Evolutionary conservation across 2,797 vertebrate genomes (phyloP).

Genomic region (Sebastes itinus): DNA sequence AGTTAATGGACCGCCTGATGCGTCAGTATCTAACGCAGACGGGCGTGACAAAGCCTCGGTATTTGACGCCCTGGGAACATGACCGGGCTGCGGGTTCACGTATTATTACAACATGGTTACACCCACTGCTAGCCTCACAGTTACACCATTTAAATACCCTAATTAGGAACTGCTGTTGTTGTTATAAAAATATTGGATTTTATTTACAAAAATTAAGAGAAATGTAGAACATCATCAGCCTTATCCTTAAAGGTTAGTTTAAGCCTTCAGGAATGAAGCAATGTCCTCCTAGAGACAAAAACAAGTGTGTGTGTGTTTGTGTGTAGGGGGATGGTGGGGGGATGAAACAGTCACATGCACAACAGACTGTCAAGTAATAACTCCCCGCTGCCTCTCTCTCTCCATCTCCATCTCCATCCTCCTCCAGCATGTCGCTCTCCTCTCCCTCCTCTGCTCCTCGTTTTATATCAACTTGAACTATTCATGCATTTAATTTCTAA

Average conservation of each 20-base stretch:
- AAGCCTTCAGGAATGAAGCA: background rate
- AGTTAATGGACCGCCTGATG: too few relatives aligned
- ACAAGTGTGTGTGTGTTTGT: conserved; percentile 19
- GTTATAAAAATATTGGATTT: background rate
- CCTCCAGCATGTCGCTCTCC: conserved; percentile 43
- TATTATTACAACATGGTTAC: background rate
- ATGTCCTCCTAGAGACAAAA: conserved; percentile 36
- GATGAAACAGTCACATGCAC: conserved; percentile 62
- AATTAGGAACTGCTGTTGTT: background rate
- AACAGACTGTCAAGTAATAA: conserved; percentile 74
- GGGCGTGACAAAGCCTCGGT: too few relatives aligned
- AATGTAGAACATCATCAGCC: background rate
- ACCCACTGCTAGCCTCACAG: background rate
- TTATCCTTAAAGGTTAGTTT: background rate
- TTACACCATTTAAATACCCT: background rate
- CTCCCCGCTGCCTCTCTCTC: conserved; percentile 30
- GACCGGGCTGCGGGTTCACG: background rate
- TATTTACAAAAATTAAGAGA: background rate
- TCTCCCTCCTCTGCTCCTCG: conserved; percentile 38
- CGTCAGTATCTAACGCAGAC: too few relatives aligned
- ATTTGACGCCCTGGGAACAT: too few relatives aligned
- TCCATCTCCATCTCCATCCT: conserved; percentile 33
- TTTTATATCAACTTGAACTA: conserved; percentile 71
- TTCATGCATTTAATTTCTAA: conserved; percentile 67
- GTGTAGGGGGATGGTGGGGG: conserved; percentile 1